Evolutionary conservation across 2,888 invertebrate genomes (phyloP).

Genomic region (Diaphora mendica): DNA sequence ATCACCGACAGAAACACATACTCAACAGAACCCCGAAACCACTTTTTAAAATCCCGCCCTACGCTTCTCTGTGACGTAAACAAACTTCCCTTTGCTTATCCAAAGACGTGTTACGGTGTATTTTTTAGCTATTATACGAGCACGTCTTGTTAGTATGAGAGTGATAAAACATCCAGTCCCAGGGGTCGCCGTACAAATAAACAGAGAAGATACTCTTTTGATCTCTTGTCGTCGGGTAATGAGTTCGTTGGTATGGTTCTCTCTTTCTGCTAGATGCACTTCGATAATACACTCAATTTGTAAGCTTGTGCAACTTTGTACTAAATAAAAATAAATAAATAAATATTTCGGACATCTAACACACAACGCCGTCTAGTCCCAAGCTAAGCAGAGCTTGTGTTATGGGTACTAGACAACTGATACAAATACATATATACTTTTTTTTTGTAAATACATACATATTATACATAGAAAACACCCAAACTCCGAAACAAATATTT

Average conservation of each 20-base stretch:
- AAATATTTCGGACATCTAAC: no score
- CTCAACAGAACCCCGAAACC: background rate
- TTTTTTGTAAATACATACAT: no score
- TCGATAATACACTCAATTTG: slow-evolving; percentile 45
- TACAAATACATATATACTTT: no score
- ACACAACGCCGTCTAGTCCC: no score
- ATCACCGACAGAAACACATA: background rate
- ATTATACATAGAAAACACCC: no score
- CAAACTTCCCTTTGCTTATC: slow-evolving; percentile 25
- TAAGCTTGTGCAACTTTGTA: background rate
- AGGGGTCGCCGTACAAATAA: slow-evolving; percentile 60
- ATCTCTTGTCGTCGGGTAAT: slow-evolving; percentile 60
- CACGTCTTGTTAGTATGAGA: slow-evolving; percentile 54
- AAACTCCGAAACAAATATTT: no score
- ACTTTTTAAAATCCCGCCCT: background rate
- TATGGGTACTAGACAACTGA: no score
- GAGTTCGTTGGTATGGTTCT: slow-evolving; percentile 50
- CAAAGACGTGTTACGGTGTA: slow-evolving; percentile 30
- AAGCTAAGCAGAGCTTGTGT: no score
- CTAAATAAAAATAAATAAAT: no score
- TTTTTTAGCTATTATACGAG: slow-evolving; percentile 48
- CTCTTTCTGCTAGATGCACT: slow-evolving; percentile 26
- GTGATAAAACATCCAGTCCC: slow-evolving; percentile 45
- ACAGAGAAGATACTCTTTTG: slow-evolving; percentile 63
- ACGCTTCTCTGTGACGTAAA: slow-evolving; percentile 4